Conservation (phyloP, 2,797 vertebrate genomes). For the Artibeus jamaicensis region DNA sequence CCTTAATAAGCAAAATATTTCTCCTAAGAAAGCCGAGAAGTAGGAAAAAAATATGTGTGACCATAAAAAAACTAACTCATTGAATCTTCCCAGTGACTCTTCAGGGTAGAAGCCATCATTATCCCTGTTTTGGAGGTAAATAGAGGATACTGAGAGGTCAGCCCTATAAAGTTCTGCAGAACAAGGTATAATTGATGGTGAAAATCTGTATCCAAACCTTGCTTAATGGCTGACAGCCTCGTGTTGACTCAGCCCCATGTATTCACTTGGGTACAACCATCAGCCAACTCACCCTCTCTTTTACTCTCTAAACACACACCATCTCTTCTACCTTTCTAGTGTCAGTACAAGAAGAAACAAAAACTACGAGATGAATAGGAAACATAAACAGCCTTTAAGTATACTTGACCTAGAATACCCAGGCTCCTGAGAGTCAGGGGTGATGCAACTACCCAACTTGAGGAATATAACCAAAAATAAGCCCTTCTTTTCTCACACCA, state of each 20-base stretch:
- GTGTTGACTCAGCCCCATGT: not conserved
- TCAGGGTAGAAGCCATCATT: not conserved
- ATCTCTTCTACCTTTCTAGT: not conserved
- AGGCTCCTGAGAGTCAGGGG: not conserved
- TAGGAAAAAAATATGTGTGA: not conserved
- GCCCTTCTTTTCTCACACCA: not conserved
- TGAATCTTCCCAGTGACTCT: conserved; percentile 24
- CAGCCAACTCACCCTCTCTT: not conserved
- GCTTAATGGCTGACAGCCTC: not conserved
- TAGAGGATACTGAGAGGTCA: not conserved
- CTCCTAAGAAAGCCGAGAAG: conserved; percentile 52
- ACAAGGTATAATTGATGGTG: not conserved
- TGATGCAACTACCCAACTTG: not conserved
- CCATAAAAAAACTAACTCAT: not conserved
- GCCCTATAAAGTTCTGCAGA: not conserved
- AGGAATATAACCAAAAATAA: not conserved
- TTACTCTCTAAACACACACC: not conserved
- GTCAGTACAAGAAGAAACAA: not conserved
- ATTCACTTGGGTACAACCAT: not conserved
- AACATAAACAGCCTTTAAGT: not conserved
- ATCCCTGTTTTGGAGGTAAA: not conserved
- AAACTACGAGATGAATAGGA: not conserved
- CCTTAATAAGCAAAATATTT: conserved; percentile 54
- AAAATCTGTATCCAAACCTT: not conserved
- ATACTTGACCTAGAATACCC: not conserved